Base-by-base conservation (phyloP, 2,888 invertebrate genomes). In the Netelia melanura region DNA sequence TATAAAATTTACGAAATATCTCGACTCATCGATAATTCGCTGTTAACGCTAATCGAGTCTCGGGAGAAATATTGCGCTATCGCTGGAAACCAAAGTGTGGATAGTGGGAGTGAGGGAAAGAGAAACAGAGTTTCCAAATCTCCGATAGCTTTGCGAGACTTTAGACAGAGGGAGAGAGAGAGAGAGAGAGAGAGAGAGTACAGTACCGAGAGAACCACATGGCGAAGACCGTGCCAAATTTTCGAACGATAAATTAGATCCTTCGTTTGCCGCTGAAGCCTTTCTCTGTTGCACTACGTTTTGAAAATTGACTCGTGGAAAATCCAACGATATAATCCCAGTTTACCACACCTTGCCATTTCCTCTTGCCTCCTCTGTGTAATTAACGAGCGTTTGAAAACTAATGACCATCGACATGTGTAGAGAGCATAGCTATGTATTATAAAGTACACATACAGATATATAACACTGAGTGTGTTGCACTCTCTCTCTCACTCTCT, bases 371-470 rank as follows among this genome's bases (percentile, higher is more conserved):
- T n/a, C 17, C 54, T 21, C 56, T 21, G 44, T n/a, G 64, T 79
- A 79, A 79, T 79, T 72, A 79, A 72, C 72, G 56, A 65, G 71
- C 72, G 71, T 79, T 56, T 64, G 75, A 79, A 56, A 79, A 79
- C 79, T 71, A 79, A 79, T 79, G 52, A 71, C 71, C 79, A 79
- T 79, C 79, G 79, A 72, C 71, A 38, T 79, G 64, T 72, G 72
- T 65, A 71, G 21, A 25, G 64, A 43, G n/a, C 72, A 21, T 3
- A 48, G 48, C 48, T 48, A 48, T 48, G 30, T 48, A 10, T 48
- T 48, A 48, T 48, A 48, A 14, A 48, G 48, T 48, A 10, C 43
- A n/a, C 58, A n/a, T 58, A 58, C 17, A 58, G 21, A 14, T 10
- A 58, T 58, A 58, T 58, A 58, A 58, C 1, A n/a, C n/a, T 58